Conservation (phyloP, 1,140 invertebrate genomes). For the Ips nitidus region DNA sequence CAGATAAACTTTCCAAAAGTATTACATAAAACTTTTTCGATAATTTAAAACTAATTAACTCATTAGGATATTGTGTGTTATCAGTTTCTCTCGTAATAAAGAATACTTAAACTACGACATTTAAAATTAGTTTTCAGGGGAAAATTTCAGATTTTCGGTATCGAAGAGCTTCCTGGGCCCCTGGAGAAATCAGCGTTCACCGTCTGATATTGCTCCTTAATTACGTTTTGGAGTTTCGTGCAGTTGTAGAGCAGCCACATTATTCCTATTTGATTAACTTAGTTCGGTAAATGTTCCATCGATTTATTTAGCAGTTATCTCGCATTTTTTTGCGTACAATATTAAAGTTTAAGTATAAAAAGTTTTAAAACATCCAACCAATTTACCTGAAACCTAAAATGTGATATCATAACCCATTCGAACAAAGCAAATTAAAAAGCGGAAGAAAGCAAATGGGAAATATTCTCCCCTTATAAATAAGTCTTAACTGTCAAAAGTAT, state of each 20-base stretch:
- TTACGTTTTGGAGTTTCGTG: conserved; percentile 17
- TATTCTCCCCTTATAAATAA: too few species aligned
- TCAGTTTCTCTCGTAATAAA: conserved; percentile 9
- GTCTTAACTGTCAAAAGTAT: too few species aligned
- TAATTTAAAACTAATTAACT: too few species aligned
- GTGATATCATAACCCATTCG: too few species aligned
- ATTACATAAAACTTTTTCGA: too few species aligned
- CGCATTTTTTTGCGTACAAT: neutral
- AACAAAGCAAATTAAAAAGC: too few species aligned
- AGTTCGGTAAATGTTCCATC: neutral
- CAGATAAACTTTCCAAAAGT: neutral
- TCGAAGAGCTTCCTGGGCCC: conserved; percentile 9
- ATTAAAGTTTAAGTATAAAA: neutral
- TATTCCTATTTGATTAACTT: conserved; percentile 8
- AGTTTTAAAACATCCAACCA: neutral
- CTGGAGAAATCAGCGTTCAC: conserved; percentile 23
- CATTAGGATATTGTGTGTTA: neutral
- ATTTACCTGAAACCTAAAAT: too few species aligned
- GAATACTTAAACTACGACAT: conserved; percentile 15
- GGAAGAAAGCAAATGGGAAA: too few species aligned
- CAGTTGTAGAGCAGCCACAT: conserved; percentile 12
- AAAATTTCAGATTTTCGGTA: conserved; percentile 21
- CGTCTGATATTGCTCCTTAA: conserved; percentile 19
- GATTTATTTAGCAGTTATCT: neutral
- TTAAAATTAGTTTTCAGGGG: conserved; percentile 21